Percentiles rank a stretch among this genome's conserved stretches.
Evolutionary conservation across 2,113 vertebrate species (phyloP).

Genomic region (Bubo bubo): DNA sequence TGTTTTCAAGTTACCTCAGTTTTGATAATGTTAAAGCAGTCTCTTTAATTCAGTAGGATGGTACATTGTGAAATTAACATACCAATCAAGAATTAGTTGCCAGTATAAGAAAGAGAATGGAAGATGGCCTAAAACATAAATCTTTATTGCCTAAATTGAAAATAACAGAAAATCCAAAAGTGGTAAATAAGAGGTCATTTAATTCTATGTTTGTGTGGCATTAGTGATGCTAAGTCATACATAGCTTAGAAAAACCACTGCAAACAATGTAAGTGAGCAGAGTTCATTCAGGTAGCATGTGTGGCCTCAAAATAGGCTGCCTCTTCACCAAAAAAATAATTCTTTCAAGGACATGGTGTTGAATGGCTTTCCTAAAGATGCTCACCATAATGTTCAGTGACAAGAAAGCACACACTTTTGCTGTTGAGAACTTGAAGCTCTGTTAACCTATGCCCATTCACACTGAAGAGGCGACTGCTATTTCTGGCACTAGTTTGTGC

Average conservation of each 20-base stretch:
- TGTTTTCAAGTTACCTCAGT: background rate
- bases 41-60: background rate
- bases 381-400: background rate
- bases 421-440: background rate
- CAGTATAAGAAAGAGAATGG: background rate
- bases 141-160: background rate
- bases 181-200: background rate
- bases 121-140: background rate
- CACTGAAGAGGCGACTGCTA: background rate
- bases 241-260: background rate
- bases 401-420: background rate
- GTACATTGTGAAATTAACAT: background rate
- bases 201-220: background rate
- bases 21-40: background rate
- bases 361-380: background rate
- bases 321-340: background rate
- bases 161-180: background rate
- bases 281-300: background rate
- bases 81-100: background rate
- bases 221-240: background rate
- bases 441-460: background rate
- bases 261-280: background rate
- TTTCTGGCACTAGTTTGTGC: background rate
- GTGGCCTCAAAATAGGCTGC: background rate
- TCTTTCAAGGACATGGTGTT: background rate